Base-by-base conservation (phyloP, 2,113 vertebrate species). In the Tupaia chinensis region DNA sequence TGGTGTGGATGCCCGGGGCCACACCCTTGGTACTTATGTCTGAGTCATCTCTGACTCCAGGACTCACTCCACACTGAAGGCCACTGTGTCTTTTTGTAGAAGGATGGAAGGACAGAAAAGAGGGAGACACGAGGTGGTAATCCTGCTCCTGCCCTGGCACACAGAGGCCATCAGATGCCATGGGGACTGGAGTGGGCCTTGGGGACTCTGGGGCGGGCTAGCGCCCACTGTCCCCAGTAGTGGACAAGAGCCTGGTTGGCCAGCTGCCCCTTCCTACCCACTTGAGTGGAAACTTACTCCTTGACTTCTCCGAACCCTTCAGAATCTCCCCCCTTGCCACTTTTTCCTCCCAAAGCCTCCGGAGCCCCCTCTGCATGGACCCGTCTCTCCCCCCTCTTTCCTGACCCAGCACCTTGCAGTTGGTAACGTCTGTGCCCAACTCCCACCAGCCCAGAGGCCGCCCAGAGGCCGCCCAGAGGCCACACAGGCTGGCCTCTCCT, bases 301-400 rank as follows among this genome's bases (percentile, higher is more conserved):
- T 54, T 5, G 44, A 74, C 61, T 81, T 98, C 85, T 96, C 66
- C 23, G 78, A 54, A 84, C 56, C 72, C 32, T 34, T 68, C 29
- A 77, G 23, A n/a, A 70, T 53, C 16, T 61, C 53, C 7, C 1
- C 15, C n/a, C 14, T 2, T n/a, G 9, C 44, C 3, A 25, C 19
- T 7, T 53, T 70, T 29, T 89, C 91, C 73, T 89, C 53, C 66
- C 53, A 32, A 72, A 90, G 84, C n/a, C 19, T 78, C n/a, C 9
- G 1, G 12, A 77, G 44, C 2, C 2, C 10, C 12, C n/a, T 56
- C 72, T 2, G 5, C 3, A 14, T 1, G 5, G 14, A 34, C 32
- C 5, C 15, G 2, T 56, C 53, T 69, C 19, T 29, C 58, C 3
- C 4, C 9, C 2, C 22, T 74, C 44, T 72, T 25, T 90, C 3